A percentile compares a stretch with the other conserved stretches of the same genome.
Evolutionary conservation across 2,113 vertebrate species (phyloP).

Genomic region (Caracal caracal): DNA sequence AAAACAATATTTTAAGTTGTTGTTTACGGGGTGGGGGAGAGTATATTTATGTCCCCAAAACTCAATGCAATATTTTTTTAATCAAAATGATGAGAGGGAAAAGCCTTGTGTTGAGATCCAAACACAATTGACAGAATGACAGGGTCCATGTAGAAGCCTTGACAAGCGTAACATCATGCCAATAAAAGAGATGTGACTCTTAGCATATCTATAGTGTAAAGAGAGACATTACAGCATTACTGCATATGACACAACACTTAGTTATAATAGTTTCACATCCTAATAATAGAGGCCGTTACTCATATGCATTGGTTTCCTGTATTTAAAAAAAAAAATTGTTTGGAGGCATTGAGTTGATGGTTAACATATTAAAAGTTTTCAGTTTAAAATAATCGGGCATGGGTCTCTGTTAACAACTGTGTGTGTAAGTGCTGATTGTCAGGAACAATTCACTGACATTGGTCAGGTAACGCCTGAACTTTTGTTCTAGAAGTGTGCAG

Average conservation of each 20-base stretch:
- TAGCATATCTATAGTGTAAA: neutral
- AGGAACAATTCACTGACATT: neutral
- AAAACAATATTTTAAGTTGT: conserved; percentile 37
- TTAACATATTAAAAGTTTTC: neutral
- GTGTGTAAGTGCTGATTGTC: neutral
- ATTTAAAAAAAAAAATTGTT: conserved; percentile 41
- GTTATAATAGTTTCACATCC: neutral
- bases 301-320: neutral
- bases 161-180: neutral
- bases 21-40: neutral
- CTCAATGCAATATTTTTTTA: conserved; percentile 65
- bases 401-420: neutral
- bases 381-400: conserved; percentile 5
- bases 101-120: neutral
- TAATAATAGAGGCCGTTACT: neutral
- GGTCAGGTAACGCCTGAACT: neutral
- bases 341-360: neutral
- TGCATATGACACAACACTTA: neutral
- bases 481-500: neutral
- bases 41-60: conserved; percentile 59
- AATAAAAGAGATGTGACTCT: neutral
- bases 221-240: neutral
- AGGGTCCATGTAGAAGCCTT: neutral
- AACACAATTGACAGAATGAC: conserved; percentile 23
- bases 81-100: conserved; percentile 36